phyloP scores from a whole-genome alignment of 2,113 vertebrate species.

The Mus musculus region GRCm39 chr11:46071001-46071500 shows the following conservation, averaged over 20 bases:
- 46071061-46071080: not conserved
- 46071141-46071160: not conserved
- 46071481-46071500: not conserved
- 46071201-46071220: not conserved
- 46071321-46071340: not conserved
- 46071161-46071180: not conserved
- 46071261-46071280: not conserved
- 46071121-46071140: not conserved
- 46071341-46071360: not conserved
- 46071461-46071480: not conserved
- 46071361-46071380: not conserved
- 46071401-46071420: not conserved
- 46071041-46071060: not conserved
- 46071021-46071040: not conserved
- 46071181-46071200: not conserved
- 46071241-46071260: not conserved
- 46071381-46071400: not conserved
- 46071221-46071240: not conserved
- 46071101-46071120: not conserved
- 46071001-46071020: not conserved
- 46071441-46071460: not conserved
- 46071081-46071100: not conserved
- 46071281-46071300: not conserved
- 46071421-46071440: accelerated
- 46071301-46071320: not conserved